Percentiles rank a stretch among this genome's conserved stretches.
Evolutionary conservation across 2,113 vertebrate species (phyloP).

Genomic region (Eretmochelys imbricata): DNA sequence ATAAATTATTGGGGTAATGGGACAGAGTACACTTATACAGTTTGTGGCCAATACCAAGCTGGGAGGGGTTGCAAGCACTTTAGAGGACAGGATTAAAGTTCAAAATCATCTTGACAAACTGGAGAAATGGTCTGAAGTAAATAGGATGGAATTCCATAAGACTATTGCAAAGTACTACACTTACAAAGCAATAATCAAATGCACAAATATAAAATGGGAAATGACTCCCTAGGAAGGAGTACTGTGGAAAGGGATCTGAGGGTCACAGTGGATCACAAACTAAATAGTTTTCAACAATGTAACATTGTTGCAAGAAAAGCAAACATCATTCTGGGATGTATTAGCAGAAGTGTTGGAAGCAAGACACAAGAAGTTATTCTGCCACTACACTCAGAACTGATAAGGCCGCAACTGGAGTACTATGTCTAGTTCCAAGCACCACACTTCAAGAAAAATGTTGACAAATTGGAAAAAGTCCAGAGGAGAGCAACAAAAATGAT

Average conservation of each 20-base stretch:
- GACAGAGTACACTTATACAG: neutral
- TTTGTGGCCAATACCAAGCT: neutral
- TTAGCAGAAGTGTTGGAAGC: neutral
- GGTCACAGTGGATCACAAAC: neutral
- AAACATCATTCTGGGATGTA: neutral
- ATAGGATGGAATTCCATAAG: neutral
- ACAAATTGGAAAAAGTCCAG: neutral
- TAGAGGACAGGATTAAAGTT: neutral
- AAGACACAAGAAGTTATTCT: neutral
- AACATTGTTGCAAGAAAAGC: neutral
- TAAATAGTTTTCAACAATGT: neutral
- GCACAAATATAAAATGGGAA: neutral
- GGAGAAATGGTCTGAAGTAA: neutral
- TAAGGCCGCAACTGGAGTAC: neutral
- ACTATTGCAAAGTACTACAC: neutral
- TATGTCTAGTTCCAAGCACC: neutral
- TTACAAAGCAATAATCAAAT: neutral
- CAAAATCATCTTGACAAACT: neutral
- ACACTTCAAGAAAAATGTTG: neutral
- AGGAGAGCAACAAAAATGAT: neutral
- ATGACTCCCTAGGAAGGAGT: neutral
- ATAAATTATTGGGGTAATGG: neutral
- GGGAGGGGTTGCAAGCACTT: neutral
- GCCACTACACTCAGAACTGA: neutral
- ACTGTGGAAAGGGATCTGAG: neutral